phyloP scores from a whole-genome alignment of 2,113 vertebrate genomes.

The Anoplopoma fimbria region DNA sequence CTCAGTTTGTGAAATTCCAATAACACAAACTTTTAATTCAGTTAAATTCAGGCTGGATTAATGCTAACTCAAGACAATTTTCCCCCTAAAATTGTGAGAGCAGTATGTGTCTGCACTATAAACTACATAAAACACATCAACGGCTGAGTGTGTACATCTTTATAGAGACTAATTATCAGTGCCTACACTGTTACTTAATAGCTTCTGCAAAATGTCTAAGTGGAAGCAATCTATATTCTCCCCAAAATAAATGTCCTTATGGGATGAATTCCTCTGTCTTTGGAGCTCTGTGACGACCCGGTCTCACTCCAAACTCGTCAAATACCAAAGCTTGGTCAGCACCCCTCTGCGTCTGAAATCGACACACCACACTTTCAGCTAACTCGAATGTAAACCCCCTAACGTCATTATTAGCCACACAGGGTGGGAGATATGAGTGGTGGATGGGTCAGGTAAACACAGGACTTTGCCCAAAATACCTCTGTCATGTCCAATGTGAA shows the following conservation, averaged over 20 bases:
- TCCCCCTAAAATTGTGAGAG: not conserved
- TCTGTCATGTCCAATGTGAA: not conserved
- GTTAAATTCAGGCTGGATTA: not conserved
- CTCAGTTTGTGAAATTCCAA: not conserved
- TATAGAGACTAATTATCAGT: constrained; percentile 1
- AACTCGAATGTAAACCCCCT: no score
- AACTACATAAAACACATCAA: not conserved
- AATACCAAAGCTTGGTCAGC: no score
- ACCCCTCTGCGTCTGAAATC: no score
- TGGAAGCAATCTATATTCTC: constrained; percentile 8
- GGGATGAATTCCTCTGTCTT: not conserved
- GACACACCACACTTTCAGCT: no score
- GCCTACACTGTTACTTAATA: not conserved
- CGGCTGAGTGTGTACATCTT: constrained; percentile 15
- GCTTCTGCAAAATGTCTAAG: constrained; percentile 4
- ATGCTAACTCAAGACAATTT: not conserved
- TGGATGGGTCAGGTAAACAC: not conserved
- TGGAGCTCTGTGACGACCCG: not conserved
- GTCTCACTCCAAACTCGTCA: no score
- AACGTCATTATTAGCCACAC: no score
- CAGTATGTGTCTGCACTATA: constrained; percentile 6
- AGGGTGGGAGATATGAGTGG: no score
- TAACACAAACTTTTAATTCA: not conserved
- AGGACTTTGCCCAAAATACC: not conserved
- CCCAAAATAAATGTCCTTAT: not conserved